Conservation (phyloP, 2,113 vertebrate genomes). For the Bujurquina vittata region DNA sequence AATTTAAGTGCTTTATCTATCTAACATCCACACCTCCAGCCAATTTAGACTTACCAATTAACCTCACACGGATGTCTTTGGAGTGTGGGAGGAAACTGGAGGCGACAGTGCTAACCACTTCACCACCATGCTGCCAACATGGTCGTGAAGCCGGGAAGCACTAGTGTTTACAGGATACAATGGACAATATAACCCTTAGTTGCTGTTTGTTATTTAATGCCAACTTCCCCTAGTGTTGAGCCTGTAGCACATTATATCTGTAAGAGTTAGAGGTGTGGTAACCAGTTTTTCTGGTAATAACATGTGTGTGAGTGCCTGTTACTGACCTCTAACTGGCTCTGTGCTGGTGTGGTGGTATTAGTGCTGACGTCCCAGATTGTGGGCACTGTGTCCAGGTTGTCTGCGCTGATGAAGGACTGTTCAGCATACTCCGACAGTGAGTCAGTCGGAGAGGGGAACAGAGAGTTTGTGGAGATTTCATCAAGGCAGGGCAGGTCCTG, state of each 20-base stretch:
- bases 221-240: background rate
- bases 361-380: slow-evolving; percentile 93
- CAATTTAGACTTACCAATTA: background rate
- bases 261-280: background rate
- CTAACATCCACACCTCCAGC: background rate
- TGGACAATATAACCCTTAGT: background rate
- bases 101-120: slow-evolving; percentile 3
- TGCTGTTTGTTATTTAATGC: background rate
- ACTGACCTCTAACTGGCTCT: slow-evolving; percentile 85
- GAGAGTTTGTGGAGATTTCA: slow-evolving; percentile 88
- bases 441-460: slow-evolving; percentile 92
- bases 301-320: background rate
- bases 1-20: background rate
- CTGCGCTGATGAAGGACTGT: slow-evolving; percentile 82
- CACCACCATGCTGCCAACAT: background rate
- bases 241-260: background rate
- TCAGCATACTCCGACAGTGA: slow-evolving; percentile 91
- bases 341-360: slow-evolving; percentile 73
- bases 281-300: background rate
- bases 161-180: background rate
- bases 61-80: background rate
- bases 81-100: background rate
- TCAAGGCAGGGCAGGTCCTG: slow-evolving; percentile 93
- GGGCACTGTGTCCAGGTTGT: slow-evolving; percentile 86
- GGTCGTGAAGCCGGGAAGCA: background rate